These are phyloP conservation scores for Irena cyanogastra DNA, from an alignment of 2,113 vertebrate species.

Conservation along the genomic window DNA sequence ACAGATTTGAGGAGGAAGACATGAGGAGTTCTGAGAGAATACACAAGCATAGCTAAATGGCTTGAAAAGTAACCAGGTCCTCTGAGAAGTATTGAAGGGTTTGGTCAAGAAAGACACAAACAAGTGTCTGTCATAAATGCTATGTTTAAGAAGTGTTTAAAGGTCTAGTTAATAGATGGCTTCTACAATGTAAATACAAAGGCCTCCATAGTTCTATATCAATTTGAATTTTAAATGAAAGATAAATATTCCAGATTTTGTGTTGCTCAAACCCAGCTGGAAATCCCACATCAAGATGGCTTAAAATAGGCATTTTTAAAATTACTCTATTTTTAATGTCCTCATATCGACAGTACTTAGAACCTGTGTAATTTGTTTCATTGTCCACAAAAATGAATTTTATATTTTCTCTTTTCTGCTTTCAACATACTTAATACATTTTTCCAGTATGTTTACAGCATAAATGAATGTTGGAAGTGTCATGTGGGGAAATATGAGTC, in stretches of 20 bases:
- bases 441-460: neutral
- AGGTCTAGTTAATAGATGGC: neutral
- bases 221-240: neutral
- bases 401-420: neutral
- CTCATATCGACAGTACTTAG: neutral
- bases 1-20: neutral
- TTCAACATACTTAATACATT: neutral
- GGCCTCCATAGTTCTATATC: neutral
- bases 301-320: neutral
- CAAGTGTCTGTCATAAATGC: neutral
- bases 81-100: neutral
- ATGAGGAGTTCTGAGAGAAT: neutral
- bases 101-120: neutral
- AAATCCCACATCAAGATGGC: neutral
- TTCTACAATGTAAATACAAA: neutral
- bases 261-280: neutral
- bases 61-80: neutral
- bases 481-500: neutral
- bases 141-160: neutral
- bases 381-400: neutral
- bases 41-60: neutral
- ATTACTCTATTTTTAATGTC: neutral
- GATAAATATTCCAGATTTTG: neutral
- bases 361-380: neutral
- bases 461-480: neutral